Percentiles rank a stretch among this genome's conserved stretches.
phyloP scores from a whole-genome alignment of 2,888 invertebrate species.

The Microdon myrmicae region DNA sequence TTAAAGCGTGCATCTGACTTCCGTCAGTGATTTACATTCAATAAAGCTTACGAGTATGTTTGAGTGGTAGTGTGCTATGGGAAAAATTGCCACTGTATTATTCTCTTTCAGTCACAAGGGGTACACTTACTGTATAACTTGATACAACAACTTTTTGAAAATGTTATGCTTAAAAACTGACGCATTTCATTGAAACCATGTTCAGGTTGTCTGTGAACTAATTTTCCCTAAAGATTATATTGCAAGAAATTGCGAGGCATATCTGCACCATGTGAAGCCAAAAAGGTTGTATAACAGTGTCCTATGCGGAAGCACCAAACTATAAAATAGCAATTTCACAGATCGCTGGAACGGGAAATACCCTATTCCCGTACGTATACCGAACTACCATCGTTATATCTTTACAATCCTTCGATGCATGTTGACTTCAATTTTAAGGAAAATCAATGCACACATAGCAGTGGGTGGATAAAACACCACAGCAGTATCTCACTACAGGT shows the following conservation, averaged over 20 bases:
- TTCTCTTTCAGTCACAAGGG: no score
- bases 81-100: slow-evolving; percentile 35
- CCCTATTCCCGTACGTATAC: slow-evolving; percentile 26
- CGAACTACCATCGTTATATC: slow-evolving; percentile 17
- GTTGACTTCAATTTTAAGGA: slow-evolving; percentile 49
- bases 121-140: no score
- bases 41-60: slow-evolving; percentile 31
- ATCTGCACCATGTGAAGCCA: slow-evolving; percentile 1
- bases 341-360: slow-evolving; percentile 52
- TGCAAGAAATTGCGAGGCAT: slow-evolving; percentile 4
- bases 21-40: slow-evolving; percentile 44
- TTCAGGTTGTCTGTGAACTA: slow-evolving; percentile 20
- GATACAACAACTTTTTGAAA: no score
- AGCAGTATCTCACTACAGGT: slow-evolving; percentile 2
- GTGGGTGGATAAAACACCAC: slow-evolving; percentile 12
- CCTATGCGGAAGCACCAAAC: slow-evolving; percentile 36
- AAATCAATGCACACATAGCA: slow-evolving; percentile 45
- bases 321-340: slow-evolving; percentile 53
- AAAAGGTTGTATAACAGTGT: slow-evolving; percentile 14
- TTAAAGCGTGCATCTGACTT: slow-evolving; percentile 38
- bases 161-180: no score
- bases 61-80: slow-evolving; percentile 24
- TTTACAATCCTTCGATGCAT: slow-evolving; percentile 51
- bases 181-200: slow-evolving; percentile 10
- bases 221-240: slow-evolving; percentile 28